Evolutionary conservation across 2,888 invertebrate species (phyloP).

Genomic region (Polia nebulosa): DNA sequence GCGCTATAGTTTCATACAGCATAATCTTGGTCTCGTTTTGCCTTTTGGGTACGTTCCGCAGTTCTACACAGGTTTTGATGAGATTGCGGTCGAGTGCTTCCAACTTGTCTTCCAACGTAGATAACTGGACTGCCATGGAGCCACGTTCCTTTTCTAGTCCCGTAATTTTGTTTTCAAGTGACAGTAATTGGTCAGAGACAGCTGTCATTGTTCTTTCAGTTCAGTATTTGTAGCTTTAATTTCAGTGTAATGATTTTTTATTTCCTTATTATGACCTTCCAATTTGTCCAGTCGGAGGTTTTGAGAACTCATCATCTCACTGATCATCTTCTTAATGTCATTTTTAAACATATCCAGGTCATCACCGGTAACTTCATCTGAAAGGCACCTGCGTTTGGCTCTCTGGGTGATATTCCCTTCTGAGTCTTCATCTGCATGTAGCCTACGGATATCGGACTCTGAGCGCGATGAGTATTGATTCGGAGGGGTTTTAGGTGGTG

Average conservation of each 20-base stretch:
- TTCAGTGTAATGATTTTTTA: constrained; percentile 5
- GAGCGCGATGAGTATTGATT: constrained; percentile 1
- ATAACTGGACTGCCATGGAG: constrained; percentile 7
- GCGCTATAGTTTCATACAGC: not conserved
- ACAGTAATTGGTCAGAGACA: constrained; percentile 1
- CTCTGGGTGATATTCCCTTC: not conserved
- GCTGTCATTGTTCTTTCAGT: not conserved
- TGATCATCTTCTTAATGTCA: not conserved
- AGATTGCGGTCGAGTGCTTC: not conserved
- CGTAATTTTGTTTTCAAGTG: constrained; percentile 1
- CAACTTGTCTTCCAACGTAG: constrained; percentile 4
- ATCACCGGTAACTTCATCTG: not conserved
- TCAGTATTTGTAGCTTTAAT: constrained; percentile 2
- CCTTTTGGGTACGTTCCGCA: not conserved
- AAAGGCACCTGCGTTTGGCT: constrained; percentile 2
- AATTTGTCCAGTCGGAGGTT: constrained; percentile 5
- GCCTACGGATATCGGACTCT: constrained; percentile 3
- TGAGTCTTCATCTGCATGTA: not conserved
- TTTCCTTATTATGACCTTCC: constrained; percentile 6
- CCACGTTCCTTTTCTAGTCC: constrained; percentile 7
- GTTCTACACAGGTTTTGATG: not conserved
- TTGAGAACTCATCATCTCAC: not conserved
- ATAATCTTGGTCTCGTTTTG: not conserved
- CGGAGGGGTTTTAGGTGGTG: not conserved
- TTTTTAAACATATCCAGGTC: not conserved